Conservation (phyloP, 2,888 invertebrate genomes). For the Sympetrum striolatum region DNA sequence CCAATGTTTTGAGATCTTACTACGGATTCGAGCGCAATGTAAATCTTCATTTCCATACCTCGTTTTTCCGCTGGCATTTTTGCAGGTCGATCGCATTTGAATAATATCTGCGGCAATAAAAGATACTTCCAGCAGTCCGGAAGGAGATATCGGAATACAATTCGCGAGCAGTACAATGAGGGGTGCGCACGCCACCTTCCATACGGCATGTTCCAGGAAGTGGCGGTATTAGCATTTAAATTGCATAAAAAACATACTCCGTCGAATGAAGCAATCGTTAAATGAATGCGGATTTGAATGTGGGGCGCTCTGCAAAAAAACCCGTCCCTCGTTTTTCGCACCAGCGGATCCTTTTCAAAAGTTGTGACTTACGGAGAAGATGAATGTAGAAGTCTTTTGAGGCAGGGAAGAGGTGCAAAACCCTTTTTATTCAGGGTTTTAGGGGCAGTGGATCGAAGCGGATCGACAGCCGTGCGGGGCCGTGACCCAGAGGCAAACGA, state of each 20-base stretch:
- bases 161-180: not conserved
- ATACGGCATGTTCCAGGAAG: not conserved
- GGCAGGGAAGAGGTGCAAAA: not conserved
- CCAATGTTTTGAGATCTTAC: too few species aligned
- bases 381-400: not conserved
- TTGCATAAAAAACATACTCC: not conserved
- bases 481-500: not conserved
- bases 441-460: not conserved
- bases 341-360: not conserved
- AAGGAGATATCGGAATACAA: too few species aligned
- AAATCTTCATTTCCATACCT: too few species aligned
- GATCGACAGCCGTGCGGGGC: not conserved
- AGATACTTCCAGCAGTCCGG: too few species aligned
- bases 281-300: not conserved
- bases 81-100: too few species aligned
- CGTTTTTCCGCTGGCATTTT: too few species aligned
- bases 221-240: not conserved
- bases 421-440: not conserved
- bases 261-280: not conserved
- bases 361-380: not conserved
- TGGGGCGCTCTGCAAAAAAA: not conserved
- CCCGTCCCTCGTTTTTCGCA: not conserved
- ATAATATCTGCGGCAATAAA: too few species aligned
- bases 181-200: not conserved
- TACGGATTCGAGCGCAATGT: too few species aligned